A percentile compares a stretch with the other conserved stretches of the same genome.
Evolutionary conservation across 2,888 invertebrate species (phyloP).

Genomic region (Drosophila heteroneura): DNA sequence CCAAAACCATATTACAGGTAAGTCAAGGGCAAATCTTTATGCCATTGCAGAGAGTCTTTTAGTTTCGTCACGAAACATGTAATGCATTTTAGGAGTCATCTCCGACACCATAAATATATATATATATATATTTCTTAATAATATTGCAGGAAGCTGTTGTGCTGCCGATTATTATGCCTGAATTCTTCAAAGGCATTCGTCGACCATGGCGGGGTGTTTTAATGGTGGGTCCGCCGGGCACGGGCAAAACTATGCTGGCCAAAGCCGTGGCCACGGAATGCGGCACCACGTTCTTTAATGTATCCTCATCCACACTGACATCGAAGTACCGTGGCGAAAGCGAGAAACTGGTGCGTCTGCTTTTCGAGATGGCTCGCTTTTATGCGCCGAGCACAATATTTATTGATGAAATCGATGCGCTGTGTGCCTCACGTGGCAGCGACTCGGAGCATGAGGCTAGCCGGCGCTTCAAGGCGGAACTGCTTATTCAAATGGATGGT

Average conservation of each 20-base stretch:
- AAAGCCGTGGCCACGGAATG: conserved; percentile 96
- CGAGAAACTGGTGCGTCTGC: conserved; percentile 93
- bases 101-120: background rate
- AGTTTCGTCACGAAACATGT: background rate
- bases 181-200: conserved; percentile 94
- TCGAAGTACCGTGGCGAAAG: conserved; percentile 97
- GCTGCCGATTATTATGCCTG: conserved; percentile 93
- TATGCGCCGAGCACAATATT: conserved; percentile 96
- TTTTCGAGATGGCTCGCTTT: conserved; percentile 96
- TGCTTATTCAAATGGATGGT: conserved; percentile 96
- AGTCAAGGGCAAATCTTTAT: background rate
- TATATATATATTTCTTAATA: background rate
- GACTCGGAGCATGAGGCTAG: conserved; percentile 96
- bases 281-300: conserved; percentile 94
- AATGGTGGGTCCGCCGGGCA: conserved; percentile 87
- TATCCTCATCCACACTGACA: conserved; percentile 93
- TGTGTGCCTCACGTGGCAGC: conserved; percentile 92
- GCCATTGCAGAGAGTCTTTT: background rate
- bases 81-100: background rate
- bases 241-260: conserved; percentile 93
- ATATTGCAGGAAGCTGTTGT: conserved; percentile 92
- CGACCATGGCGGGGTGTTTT: conserved; percentile 89
- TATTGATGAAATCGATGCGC: conserved; percentile 95
- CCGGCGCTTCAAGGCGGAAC: conserved; percentile 93
- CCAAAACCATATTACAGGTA: conserved; percentile 89